Evolutionary conservation across 2,888 invertebrate species (phyloP), one percentile per base, ranked within the genome.

Genomic region (Mythimna vitellina): DNA sequence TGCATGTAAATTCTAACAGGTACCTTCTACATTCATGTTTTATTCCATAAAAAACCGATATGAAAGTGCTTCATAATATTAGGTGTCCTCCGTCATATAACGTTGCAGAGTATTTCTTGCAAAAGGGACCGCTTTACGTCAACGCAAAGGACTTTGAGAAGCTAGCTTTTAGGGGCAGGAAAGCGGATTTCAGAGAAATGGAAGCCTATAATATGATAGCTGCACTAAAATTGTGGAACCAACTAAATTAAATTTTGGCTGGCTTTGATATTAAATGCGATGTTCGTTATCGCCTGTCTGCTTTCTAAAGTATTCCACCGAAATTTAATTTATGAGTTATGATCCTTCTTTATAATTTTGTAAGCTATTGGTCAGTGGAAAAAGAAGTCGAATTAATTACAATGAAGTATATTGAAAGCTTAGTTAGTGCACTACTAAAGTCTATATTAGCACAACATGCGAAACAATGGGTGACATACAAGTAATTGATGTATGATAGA

Each of bases 401-500:
- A 68, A 60, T 69, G 72, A 69, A 72, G 56, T 64, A 81, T 82
- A 65, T 35, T 32, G 69, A 66, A 83, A 76, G 76, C 76, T 70
- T 35, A 22, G 22, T 84, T 65, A 83, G 70, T 70, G 75, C 80
- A 71, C 61, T 68, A 80, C 65, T 74, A 77, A 72, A 76, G 61
- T 58, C 72, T 78, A 80, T 71, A 67, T 83, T 84, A 83, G 67
- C 71, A 67, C 57, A 76, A 56, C 89, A 91, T 90, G 89, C 88
- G 87, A 86, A 82, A 87, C 85, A 85, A 83, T 77, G 84, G 81
- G 80, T 82, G 83, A 73, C 84, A 86, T 87, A 83, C 86, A 87
- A 86, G 84, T 84, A 81, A 84, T 78, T 79, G 80, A 98, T 97
- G 96, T 96, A 96, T 90, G 92, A 97, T 97, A 97, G 97, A 92